Conservation (phyloP, 2,888 invertebrate genomes). For the Bellardia bayeri region DNA sequence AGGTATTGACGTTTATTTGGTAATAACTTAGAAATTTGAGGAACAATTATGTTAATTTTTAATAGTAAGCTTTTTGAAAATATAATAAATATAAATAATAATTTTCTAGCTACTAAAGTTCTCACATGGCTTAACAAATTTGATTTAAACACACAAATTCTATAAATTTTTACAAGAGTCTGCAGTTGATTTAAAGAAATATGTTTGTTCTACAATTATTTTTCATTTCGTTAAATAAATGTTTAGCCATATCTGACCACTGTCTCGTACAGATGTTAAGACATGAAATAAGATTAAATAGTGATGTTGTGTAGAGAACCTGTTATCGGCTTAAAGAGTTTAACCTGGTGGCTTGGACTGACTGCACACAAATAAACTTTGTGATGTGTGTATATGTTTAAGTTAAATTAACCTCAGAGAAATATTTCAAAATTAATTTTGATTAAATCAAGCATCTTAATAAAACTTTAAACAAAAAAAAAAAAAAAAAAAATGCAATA, state of each 20-base stretch:
- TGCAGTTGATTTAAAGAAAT: background rate
- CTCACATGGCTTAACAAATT: too few relatives aligned
- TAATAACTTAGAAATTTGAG: too few relatives aligned
- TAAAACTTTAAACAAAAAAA: background rate
- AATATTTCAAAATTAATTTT: conserved; percentile 55
- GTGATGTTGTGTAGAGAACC: conserved; percentile 47
- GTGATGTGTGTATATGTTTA: conserved; percentile 1
- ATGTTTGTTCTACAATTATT: background rate
- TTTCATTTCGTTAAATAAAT: background rate
- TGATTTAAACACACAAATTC: too few relatives aligned
- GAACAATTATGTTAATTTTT: too few relatives aligned
- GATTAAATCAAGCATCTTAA: conserved; percentile 56
- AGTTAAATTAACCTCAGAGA: conserved; percentile 48
- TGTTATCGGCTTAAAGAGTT: conserved; percentile 55
- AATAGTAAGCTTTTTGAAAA: too few relatives aligned
- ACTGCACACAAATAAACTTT: background rate
- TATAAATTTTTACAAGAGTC: too few relatives aligned
- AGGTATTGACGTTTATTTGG: too few relatives aligned
- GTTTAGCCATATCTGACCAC: background rate
- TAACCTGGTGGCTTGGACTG: conserved; percentile 35
- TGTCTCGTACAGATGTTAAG: conserved; percentile 36
- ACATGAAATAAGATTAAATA: conserved; percentile 54
- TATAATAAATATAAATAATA: too few relatives aligned
- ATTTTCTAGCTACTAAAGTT: too few relatives aligned
- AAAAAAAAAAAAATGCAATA: background rate